Percentiles rank a stretch among this genome's conserved stretches.
Evolutionary conservation across 2,888 invertebrate genomes (phyloP).

Genomic region (Mayetiola destructor): DNA sequence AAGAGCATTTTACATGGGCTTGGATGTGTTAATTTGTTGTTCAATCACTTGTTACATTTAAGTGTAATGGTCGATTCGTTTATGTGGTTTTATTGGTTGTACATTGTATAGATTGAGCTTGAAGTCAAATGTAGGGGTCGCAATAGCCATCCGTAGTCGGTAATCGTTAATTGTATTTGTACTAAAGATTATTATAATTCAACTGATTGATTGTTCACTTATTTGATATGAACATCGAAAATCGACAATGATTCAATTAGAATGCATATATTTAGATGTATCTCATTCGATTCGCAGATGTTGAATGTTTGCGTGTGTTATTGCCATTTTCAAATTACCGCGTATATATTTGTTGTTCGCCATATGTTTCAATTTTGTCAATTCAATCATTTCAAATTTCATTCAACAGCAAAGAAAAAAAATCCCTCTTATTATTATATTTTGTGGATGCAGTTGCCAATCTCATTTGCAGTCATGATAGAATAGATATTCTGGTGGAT

Average conservation of each 20-base stretch:
- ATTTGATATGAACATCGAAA: too few relatives aligned
- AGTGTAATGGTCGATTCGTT: too few relatives aligned
- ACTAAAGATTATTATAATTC: constrained; percentile 8
- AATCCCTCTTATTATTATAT: not conserved
- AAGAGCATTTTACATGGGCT: not conserved
- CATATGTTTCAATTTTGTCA: not conserved
- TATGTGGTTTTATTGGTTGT: too few relatives aligned
- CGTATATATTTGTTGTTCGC: not conserved
- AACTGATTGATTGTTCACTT: constrained; percentile 12
- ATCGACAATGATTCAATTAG: too few relatives aligned
- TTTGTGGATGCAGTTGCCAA: not conserved
- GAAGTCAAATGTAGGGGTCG: too few relatives aligned
- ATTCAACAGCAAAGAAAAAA: too few relatives aligned
- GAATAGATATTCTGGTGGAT: not conserved
- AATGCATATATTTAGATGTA: too few relatives aligned
- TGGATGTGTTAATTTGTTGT: constrained; percentile 5
- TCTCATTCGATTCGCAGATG: not conserved
- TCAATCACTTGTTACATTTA: constrained; percentile 1
- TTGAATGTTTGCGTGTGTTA: not conserved
- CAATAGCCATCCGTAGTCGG: too few relatives aligned
- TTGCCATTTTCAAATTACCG: not conserved
- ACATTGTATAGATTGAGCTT: too few relatives aligned
- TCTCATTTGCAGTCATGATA: not conserved
- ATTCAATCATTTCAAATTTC: not conserved
- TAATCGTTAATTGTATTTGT: constrained; percentile 8